Conservation (phyloP, 1,140 invertebrate species). For the Adelges cooleyi region DNA sequence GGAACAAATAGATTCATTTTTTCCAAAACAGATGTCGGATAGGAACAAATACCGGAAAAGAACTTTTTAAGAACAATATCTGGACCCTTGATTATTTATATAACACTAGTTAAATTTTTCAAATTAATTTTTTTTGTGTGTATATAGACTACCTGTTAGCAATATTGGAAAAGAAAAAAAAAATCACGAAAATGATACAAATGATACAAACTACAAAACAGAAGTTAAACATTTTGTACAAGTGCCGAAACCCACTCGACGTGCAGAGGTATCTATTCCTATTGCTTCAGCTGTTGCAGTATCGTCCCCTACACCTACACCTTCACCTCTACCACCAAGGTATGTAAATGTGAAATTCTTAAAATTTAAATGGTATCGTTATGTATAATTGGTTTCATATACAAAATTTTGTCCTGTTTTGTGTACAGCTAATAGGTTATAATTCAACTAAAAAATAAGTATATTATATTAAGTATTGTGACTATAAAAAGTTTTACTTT, state of each 20-base stretch:
- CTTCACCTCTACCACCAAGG: constrained; percentile 33
- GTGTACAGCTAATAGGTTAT: too few species aligned
- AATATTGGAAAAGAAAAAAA: not conserved
- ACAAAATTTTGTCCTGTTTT: too few species aligned
- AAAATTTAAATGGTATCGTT: not conserved
- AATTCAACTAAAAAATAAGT: too few species aligned
- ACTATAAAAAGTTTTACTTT: too few species aligned
- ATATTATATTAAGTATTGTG: too few species aligned
- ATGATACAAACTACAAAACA: constrained; percentile 42
- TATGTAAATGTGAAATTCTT: not conserved
- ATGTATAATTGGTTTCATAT: not conserved
- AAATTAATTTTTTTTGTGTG: not conserved
- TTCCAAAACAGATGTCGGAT: too few species aligned
- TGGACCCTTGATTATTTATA: too few species aligned
- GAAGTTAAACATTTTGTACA: constrained; percentile 50
- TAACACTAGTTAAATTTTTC: not conserved
- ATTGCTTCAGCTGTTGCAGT: constrained; percentile 39
- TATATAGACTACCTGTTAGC: constrained; percentile 3
- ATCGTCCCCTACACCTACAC: constrained; percentile 39
- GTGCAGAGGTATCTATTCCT: constrained; percentile 49
- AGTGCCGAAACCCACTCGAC: constrained; percentile 40
- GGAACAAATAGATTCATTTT: too few species aligned
- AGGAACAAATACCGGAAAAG: too few species aligned
- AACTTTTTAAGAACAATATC: too few species aligned
- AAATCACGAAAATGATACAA: constrained; percentile 34